Conservation (phyloP, 2,113 vertebrate genomes). For the Syngnathoides biaculeatus region DNA sequence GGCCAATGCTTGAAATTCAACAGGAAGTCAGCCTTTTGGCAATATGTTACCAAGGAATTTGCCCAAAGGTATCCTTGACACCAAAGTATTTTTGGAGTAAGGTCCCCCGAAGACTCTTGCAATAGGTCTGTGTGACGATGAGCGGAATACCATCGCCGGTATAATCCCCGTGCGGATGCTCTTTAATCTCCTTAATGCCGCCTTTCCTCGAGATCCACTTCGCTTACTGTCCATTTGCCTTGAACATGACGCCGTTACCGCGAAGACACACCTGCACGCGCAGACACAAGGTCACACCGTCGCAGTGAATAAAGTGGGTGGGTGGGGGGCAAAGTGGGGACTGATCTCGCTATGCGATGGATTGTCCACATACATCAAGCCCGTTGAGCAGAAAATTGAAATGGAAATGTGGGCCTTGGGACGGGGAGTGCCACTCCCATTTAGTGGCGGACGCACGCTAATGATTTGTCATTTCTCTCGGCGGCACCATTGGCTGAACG, state of each 20-base stretch:
- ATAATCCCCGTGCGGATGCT: neutral
- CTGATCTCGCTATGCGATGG: constrained; percentile 57
- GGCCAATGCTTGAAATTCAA: too few relatives aligned
- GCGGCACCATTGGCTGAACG: constrained; percentile 50
- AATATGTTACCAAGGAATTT: too few relatives aligned
- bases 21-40: too few relatives aligned
- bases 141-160: neutral
- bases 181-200: neutral
- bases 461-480: constrained; percentile 78
- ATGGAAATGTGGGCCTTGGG: constrained; percentile 80
- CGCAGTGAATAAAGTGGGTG: constrained; percentile 59
- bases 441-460: constrained; percentile 69
- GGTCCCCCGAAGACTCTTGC: neutral
- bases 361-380: constrained; percentile 78
- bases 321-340: constrained; percentile 45
- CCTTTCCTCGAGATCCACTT: constrained; percentile 3
- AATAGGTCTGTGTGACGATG: neutral
- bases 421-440: constrained; percentile 67
- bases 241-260: constrained; percentile 25
- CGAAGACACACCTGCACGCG: constrained; percentile 5
- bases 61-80: too few relatives aligned
- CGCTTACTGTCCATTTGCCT: constrained; percentile 20
- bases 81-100: neutral
- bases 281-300: constrained; percentile 62
- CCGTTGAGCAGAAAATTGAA: constrained; percentile 79